These are phyloP conservation scores for Xyrichtys novacula DNA, from an alignment of 2,797 vertebrate species.

Conservation along the genomic window DNA sequence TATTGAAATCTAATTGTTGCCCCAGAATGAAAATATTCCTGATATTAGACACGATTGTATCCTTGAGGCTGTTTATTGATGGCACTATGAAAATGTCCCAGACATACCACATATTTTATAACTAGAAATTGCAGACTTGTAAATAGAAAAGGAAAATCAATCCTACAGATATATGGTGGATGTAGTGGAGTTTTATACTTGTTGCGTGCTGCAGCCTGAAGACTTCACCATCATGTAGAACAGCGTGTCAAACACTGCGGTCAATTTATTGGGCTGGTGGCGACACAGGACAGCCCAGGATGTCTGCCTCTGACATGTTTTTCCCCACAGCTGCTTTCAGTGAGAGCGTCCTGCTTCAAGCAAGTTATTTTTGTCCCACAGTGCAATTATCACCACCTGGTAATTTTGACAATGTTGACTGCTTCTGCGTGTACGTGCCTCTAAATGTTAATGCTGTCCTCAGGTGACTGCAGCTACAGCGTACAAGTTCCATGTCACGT, in stretches of 20 bases:
- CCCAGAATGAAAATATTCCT: no score
- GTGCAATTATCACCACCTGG: conserved; percentile 75
- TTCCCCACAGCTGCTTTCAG: conserved; percentile 74
- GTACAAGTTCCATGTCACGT: background rate
- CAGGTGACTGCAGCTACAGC: conserved; percentile 32
- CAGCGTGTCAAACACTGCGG: conserved; percentile 70
- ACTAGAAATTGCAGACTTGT: background rate
- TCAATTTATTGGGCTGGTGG: conserved; percentile 77
- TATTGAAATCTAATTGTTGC: no score
- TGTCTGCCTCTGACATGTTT: conserved; percentile 73
- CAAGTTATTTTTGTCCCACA: conserved; percentile 65
- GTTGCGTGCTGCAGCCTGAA: conserved; percentile 61
- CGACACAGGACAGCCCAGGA: conserved; percentile 61
- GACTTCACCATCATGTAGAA: conserved; percentile 64
- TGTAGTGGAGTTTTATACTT: conserved; percentile 30
- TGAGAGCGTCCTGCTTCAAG: conserved; percentile 65
- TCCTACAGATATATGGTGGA: conserved; percentile 3
- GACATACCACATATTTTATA: background rate
- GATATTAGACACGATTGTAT: no score
- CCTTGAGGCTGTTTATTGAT: conserved; percentile 1
- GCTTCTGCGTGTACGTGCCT: conserved; percentile 54
- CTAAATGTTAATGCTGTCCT: conserved; percentile 42
- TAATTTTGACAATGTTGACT: conserved; percentile 72
- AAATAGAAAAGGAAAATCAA: background rate
- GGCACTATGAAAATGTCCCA: background rate